Conservation (phyloP, 2,113 vertebrate species). For the Lepisosteus osseus region DNA sequence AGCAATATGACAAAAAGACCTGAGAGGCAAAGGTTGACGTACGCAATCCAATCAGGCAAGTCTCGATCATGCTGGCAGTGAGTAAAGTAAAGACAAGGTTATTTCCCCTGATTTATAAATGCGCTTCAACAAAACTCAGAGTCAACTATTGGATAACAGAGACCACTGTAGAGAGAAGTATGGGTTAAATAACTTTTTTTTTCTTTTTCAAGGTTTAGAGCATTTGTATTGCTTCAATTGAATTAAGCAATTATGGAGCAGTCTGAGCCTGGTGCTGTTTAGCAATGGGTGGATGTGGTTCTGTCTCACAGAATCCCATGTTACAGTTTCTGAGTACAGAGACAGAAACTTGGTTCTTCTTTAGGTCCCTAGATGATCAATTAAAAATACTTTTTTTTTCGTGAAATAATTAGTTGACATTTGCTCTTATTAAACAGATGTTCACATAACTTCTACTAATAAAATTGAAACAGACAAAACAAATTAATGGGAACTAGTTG, state of each 20-base stretch:
- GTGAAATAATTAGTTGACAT: slow-evolving; percentile 71
- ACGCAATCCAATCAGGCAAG: too few relatives aligned
- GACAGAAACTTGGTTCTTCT: slow-evolving; percentile 49
- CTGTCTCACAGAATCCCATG: slow-evolving; percentile 9
- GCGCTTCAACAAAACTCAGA: too few relatives aligned
- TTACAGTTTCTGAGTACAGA: slow-evolving; percentile 36
- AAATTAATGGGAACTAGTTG: too few relatives aligned
- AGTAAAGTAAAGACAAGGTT: too few relatives aligned
- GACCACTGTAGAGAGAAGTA: too few relatives aligned
- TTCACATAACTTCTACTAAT: slow-evolving; percentile 51
- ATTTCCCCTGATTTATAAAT: too few relatives aligned
- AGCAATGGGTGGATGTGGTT: neutral
- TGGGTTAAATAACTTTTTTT: slow-evolving; percentile 29
- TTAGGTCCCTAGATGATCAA: slow-evolving; percentile 69
- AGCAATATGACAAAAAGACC: too few relatives aligned
- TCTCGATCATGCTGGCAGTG: too few relatives aligned
- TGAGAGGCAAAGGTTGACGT: too few relatives aligned
- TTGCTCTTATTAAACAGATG: slow-evolving; percentile 67
- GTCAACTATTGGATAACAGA: too few relatives aligned
- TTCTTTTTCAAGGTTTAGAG: slow-evolving; percentile 32
- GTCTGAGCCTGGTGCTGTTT: neutral
- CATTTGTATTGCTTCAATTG: slow-evolving; percentile 26
- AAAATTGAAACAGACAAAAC: neutral
- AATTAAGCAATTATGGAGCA: slow-evolving; percentile 31
- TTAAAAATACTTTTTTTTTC: slow-evolving; percentile 67